Evolutionary conservation across 2,113 vertebrate species (phyloP), one percentile per base, ranked within the genome.

Genomic region (Sceloporus undulatus): DNA sequence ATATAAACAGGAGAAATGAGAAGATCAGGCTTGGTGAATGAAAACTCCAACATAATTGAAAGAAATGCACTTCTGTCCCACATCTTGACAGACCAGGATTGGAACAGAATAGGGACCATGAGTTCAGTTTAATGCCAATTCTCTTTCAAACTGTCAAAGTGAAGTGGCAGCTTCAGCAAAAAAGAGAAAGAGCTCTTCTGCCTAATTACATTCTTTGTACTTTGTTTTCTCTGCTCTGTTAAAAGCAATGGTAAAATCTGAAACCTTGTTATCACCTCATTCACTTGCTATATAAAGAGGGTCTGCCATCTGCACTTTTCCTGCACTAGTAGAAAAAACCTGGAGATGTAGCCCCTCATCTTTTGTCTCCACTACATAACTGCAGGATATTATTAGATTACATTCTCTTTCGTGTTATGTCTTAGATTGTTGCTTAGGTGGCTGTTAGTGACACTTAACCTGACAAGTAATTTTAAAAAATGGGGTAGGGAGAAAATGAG

Each of bases 391-490:
- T 10, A 71, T 2, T 11, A 71, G 68, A 71, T 71, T 27, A 11
- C n/a, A 11, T 10, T 71, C 29, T 10, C 27, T 23, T 71, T 11
- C 9, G n/a, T 71, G 59, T 4, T 62, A 62, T 54, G 9, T 42
- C 34, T 70, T 70, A 34, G 7, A 54, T 38, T 65, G 11, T 52
- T 70, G 10, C 65, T 29, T 59, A 9, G 54, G 42, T 48, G 25
- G 48, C 0, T 0, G 79, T 75, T 9, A 91, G 59, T 77, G 71
- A 66, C 7, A 75, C 8, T 86, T 48, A 21, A 48, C 84, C 3
- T 0, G 92, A 78, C 48, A 84, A 71, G 66, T 13, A 54, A n/a
- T 54, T 91, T 75, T 71, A 11, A 79, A 59, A 29, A 21, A 80
- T 34, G 34, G 34, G 25, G 0, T 27, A 23, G 9, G 16, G 1